Evolutionary conservation across 2,113 vertebrate genomes (phyloP), one percentile per base, ranked within the genome.

Genomic region (Uropsilus gracilis): DNA sequence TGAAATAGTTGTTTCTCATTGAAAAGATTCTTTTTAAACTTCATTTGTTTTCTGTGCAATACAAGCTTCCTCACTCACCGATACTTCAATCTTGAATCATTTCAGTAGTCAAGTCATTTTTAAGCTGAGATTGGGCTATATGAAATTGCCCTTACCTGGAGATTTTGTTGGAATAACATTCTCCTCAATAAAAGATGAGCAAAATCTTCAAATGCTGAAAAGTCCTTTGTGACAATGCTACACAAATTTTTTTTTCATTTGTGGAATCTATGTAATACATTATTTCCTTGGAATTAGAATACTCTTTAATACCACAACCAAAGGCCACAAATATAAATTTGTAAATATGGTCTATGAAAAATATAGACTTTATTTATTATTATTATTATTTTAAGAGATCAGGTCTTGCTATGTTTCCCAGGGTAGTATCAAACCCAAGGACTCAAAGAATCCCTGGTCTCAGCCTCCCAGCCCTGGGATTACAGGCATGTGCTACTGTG

Each of bases 261-360:
- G 44, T 86, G 59, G 80, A 86, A 42, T 64, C 20, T 53, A 82
- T 69, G 42, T 22, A 69, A 82, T 75, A 8, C 44, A 63, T 71
- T 91, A 24, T 86, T 81, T 90, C 50, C 42, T 73, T 89, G 42
- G 53, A 95, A 82, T 84, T 39, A 92, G 55, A 95, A 81, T 26
- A 73, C 24, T 88, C 76, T 37, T 78, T 75, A 75, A 61, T 46
- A 78, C 26, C 81, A 89, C 6, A 90, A 82, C 10, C 63, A 10
- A 66, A 42, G 8, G 16, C 2, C 32, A 88, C 82, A 73, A 88
- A 83, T 73, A 63, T 66, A 77, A 71, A 71, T 66, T 55, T 89
- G 6, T 50, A 53, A 89, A 86, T 61, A 17, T 61, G 28, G 9
- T 59, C 91, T 68, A 90, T 22, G 8, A 64, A 91, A 71, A 94